These are phyloP conservation scores for Lordiphosa collinella DNA, from an alignment of 1,140 invertebrate genomes.

Conservation along the genomic window DNA sequence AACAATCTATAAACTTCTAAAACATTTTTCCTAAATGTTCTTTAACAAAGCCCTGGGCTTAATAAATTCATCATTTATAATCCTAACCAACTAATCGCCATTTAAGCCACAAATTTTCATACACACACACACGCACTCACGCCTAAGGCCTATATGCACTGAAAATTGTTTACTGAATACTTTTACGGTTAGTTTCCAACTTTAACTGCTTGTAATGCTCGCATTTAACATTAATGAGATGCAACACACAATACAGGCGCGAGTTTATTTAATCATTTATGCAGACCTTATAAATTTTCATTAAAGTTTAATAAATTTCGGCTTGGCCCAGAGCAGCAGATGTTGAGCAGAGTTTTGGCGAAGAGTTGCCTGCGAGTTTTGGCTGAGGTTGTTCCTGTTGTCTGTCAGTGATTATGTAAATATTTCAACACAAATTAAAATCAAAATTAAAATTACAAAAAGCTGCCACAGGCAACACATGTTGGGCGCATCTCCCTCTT, in stretches of 20 bases:
- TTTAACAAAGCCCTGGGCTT: too few relatives aligned
- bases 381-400: constrained; percentile 38
- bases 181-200: constrained; percentile 16
- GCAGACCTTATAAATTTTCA: constrained; percentile 76
- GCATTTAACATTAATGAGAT: constrained; percentile 31
- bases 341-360: constrained; percentile 30
- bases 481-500: constrained; percentile 20
- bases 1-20: too few relatives aligned
- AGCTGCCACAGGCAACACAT: constrained; percentile 73
- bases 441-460: constrained; percentile 78
- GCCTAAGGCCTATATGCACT: constrained; percentile 27
- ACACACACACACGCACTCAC: neutral
- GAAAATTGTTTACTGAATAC: constrained; percentile 41
- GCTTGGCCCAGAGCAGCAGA: constrained; percentile 43
- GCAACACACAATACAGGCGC: constrained; percentile 20
- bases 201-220: constrained; percentile 32
- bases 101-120: neutral
- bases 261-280: constrained; percentile 72
- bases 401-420: constrained; percentile 78
- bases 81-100: neutral
- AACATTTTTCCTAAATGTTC: too few relatives aligned
- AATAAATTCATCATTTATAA: too few relatives aligned
- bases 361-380: constrained; percentile 8
- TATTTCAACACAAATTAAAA: constrained; percentile 78
- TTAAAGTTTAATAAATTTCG: constrained; percentile 72